Evolutionary conservation across 1,140 invertebrate genomes (phyloP), one percentile per base, ranked within the genome.

Genomic region (Drosophila albomicans): DNA sequence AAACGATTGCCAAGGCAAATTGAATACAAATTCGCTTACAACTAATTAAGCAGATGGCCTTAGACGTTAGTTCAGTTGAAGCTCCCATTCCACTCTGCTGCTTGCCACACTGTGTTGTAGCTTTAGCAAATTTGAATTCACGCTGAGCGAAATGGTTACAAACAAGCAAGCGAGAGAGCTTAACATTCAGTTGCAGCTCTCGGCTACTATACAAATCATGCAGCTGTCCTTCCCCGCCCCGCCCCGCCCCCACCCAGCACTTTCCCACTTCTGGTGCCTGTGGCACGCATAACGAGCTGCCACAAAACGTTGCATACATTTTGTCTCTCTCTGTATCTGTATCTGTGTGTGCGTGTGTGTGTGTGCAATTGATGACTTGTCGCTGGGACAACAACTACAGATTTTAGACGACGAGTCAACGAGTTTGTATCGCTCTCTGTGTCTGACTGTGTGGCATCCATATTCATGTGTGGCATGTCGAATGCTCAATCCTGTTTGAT

Each of bases 1-100:
- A 32, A 59, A 45, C 46, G 64, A 59, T 46, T 67, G 78, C 38
- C 41, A 3, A 30, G 48, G 59, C 77, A 88, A 87, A 87, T 87
- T 87, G 82, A 87, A 87, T 87, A 87, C 76, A 87, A 87, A 87
- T 88, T 82, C 80, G 73, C 79, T 87, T 88, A 82, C 77, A 88
- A 88, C 79, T 87, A 87, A 87, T 87, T 87, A 87, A 76, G 67
- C 79, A 73, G 67, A 78, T 75, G 66, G 63, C 65, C 49, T 43
- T 41, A 38, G 25, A 49, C 32, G 41, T 8, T 32, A 25, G 30
- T 32, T 32, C 30, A 32, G 30, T 32, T 32, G 20, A 7, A 41
- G 38, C 11, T 38, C 10, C 35, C 35, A 25, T 25, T 4, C 20
- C 20, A 25, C 20, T 25, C 35, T 8, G 35, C 35, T 38, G 35